These are phyloP conservation scores for Hassar affinis DNA, from an alignment of 2,113 vertebrate species.

Conservation along the genomic window DNA sequence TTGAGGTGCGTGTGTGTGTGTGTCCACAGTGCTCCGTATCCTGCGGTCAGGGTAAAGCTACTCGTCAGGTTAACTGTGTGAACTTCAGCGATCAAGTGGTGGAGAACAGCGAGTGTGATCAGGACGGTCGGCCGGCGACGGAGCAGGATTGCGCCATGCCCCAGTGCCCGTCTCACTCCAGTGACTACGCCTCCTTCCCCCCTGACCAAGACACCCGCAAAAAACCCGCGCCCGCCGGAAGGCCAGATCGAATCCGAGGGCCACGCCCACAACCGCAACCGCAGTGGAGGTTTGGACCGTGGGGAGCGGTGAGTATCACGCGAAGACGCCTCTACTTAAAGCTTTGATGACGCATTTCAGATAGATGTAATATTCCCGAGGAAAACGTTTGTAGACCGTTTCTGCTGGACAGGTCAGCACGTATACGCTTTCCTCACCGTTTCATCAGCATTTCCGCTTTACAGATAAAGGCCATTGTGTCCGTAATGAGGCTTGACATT, in stretches of 20 bases:
- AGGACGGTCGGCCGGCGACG: constrained; percentile 81
- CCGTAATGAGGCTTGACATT: constrained; percentile 13
- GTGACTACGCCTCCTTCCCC: constrained; percentile 71
- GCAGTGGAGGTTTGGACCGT: constrained; percentile 94
- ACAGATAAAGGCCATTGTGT: constrained; percentile 41
- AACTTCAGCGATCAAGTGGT: constrained; percentile 88
- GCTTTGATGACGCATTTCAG: too few species aligned
- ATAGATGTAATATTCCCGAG: too few species aligned
- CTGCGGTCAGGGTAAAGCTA: constrained; percentile 91
- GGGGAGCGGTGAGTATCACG: constrained; percentile 89
- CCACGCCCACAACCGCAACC: constrained; percentile 74
- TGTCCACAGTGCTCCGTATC: constrained; percentile 86
- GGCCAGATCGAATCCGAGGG: constrained; percentile 57
- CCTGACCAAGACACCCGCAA: constrained; percentile 68
- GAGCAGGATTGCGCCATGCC: constrained; percentile 92
- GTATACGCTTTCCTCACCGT: background rate
- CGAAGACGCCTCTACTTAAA: background rate
- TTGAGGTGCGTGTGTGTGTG: constrained; percentile 1
- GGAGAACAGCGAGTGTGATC: constrained; percentile 84
- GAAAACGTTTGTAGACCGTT: background rate
- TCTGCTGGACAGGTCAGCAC: background rate
- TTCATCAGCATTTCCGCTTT: constrained; percentile 33
- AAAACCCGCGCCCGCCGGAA: constrained; percentile 66
- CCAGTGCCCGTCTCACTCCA: constrained; percentile 82
- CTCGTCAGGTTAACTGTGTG: constrained; percentile 87